A percentile compares a stretch with the other conserved stretches of the same genome.
Conservation (phyloP, 1,140 invertebrate genomes). For the Aleiodes sp. region DNA sequence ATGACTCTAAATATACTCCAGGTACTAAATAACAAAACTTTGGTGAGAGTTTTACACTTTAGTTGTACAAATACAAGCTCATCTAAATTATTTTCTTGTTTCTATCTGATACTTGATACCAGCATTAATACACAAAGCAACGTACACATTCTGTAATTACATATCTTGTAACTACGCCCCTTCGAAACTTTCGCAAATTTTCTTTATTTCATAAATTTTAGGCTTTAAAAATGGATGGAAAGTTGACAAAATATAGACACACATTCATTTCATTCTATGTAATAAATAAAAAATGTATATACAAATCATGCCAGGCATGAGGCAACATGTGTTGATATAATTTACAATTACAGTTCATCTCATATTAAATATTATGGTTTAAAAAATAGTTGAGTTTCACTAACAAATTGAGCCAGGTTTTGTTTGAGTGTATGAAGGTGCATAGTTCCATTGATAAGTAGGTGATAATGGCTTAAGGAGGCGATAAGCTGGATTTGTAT, state of each 20-base stretch:
- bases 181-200: not conserved
- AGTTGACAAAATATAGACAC: not conserved
- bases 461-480: conserved; percentile 45
- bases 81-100: too few relatives aligned
- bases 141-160: not conserved
- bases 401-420: conserved; percentile 49
- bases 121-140: conserved; percentile 16
- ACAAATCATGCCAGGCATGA: too few relatives aligned
- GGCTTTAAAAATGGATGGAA: too few relatives aligned
- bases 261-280: not conserved
- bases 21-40: too few relatives aligned
- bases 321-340: too few relatives aligned
- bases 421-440: conserved; percentile 43
- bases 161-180: not conserved
- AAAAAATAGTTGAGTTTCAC: conserved; percentile 16
- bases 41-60: conserved; percentile 57
- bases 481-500: conserved; percentile 47
- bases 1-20: too few relatives aligned
- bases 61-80: too few relatives aligned
- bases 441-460: conserved; percentile 53
- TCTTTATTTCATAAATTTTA: not conserved
- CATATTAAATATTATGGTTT: conserved; percentile 18
- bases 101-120: too few relatives aligned
- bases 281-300: not conserved
- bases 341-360: too few relatives aligned